Evolutionary conservation across 2,888 invertebrate genomes (phyloP).

Genomic region (Phasia obesa): DNA sequence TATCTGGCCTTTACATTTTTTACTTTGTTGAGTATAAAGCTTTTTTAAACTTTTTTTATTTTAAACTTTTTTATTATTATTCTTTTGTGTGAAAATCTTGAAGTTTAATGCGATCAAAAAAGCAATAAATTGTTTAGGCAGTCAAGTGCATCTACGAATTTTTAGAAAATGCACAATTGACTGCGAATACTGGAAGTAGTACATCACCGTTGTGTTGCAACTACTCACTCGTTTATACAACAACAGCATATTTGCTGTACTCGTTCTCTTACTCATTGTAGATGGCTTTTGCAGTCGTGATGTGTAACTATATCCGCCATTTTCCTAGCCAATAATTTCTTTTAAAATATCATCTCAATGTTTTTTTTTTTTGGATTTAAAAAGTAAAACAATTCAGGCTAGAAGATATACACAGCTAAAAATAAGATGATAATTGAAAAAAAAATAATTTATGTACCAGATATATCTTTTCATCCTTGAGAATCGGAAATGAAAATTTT

Average conservation of each 20-base stretch:
- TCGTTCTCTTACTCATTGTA: slow-evolving; percentile 22
- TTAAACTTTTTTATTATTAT: neutral
- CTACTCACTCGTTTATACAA: slow-evolving; percentile 13
- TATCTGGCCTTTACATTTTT: slow-evolving; percentile 12
- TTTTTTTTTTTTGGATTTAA: slow-evolving; percentile 30
- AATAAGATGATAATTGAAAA: neutral
- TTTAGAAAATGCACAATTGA: slow-evolving; percentile 59
- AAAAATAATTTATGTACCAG: neutral
- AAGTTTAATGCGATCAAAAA: slow-evolving; percentile 76
- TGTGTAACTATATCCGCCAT: slow-evolving; percentile 66
- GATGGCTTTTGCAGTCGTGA: slow-evolving; percentile 38
- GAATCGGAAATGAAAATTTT: no score
- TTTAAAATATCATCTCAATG: slow-evolving; percentile 27
- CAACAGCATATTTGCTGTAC: slow-evolving; percentile 35
- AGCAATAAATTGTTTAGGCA: slow-evolving; percentile 76
- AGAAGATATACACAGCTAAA: slow-evolving; percentile 27
- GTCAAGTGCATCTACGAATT: slow-evolving; percentile 73
- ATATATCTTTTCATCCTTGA: neutral
- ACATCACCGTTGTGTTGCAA: slow-evolving; percentile 33
- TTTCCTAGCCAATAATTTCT: slow-evolving; percentile 64
- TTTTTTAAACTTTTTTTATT: slow-evolving; percentile 29
- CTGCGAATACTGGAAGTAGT: slow-evolving; percentile 29
- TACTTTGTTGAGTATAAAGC: slow-evolving; percentile 56
- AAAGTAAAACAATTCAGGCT: slow-evolving; percentile 34
- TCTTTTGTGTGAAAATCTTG: slow-evolving; percentile 51